phyloP scores from a whole-genome alignment of 2,113 vertebrate genomes.

The Epinephelus fuscoguttatus region DNA sequence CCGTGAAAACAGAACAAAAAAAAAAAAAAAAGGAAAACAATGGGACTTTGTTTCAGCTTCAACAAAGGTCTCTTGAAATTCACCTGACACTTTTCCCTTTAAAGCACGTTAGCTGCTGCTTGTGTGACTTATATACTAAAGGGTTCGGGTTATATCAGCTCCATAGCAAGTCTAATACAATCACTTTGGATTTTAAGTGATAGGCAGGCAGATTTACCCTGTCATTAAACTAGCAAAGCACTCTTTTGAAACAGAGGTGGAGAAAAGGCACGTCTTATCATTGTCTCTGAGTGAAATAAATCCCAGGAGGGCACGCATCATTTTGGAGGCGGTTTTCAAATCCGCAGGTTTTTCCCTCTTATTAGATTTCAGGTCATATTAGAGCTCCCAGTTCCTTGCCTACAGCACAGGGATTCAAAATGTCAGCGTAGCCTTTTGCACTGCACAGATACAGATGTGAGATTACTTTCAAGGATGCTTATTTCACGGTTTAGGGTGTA shows the following conservation, averaged over 20 bases:
- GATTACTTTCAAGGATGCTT: slow-evolving; percentile 28
- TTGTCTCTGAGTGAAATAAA: slow-evolving; percentile 60
- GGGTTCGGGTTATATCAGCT: slow-evolving; percentile 49
- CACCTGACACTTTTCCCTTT: slow-evolving; percentile 46
- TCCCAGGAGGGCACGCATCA: slow-evolving; percentile 26
- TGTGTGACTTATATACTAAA: slow-evolving; percentile 54
- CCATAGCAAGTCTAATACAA: slow-evolving; percentile 41
- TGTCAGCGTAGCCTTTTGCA: slow-evolving; percentile 54
- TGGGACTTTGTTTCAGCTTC: not conserved
- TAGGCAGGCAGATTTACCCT: slow-evolving; percentile 48
- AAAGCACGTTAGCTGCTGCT: slow-evolving; percentile 25
- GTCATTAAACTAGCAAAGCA: slow-evolving; percentile 50
- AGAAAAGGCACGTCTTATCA: slow-evolving; percentile 48
- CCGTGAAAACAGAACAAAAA: slow-evolving; percentile 9
- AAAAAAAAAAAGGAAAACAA: not conserved
- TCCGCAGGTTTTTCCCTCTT: slow-evolving; percentile 44
- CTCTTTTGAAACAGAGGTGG: slow-evolving; percentile 45
- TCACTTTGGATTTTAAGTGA: slow-evolving; percentile 60
- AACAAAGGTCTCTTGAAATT: slow-evolving; percentile 16
- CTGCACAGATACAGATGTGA: slow-evolving; percentile 40
- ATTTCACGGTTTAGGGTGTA: slow-evolving; percentile 17
- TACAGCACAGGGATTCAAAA: slow-evolving; percentile 51
- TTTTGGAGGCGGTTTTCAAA: slow-evolving; percentile 44
- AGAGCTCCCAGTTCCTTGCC: slow-evolving; percentile 34
- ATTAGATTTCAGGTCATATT: slow-evolving; percentile 60